phyloP scores from a whole-genome alignment of 2,888 invertebrate genomes.

The Eupithecia tripunctaria region DNA sequence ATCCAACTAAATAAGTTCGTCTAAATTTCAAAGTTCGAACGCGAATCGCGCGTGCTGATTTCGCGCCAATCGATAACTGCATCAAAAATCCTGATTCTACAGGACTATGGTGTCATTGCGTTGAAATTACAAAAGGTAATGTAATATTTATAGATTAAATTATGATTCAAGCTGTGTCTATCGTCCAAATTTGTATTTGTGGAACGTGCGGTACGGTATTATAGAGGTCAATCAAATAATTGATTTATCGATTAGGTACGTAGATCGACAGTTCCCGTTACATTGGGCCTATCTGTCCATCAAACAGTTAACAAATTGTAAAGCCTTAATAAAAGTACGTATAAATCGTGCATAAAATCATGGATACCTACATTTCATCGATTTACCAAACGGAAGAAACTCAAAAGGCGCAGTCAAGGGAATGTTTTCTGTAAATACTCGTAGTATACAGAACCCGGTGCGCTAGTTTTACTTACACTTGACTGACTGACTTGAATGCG shows the following conservation, averaged over 20 bases:
- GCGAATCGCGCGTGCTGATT: slow-evolving; percentile 60
- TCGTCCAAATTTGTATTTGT: slow-evolving; percentile 57
- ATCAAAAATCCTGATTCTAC: slow-evolving; percentile 41
- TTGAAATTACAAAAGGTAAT: slow-evolving; percentile 55
- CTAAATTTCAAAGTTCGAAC: slow-evolving; percentile 52
- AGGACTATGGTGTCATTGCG: slow-evolving; percentile 48
- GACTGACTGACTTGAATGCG: too few species aligned
- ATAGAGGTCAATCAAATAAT: slow-evolving; percentile 70
- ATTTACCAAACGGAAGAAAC: not conserved
- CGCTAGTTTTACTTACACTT: not conserved
- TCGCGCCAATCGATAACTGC: slow-evolving; percentile 56
- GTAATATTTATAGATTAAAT: slow-evolving; percentile 61
- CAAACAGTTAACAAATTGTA: not conserved
- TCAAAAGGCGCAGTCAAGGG: not conserved
- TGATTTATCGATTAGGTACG: slow-evolving; percentile 31
- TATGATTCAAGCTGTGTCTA: slow-evolving; percentile 65
- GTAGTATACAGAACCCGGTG: not conserved
- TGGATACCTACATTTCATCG: not conserved
- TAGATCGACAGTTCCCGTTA: slow-evolving; percentile 6
- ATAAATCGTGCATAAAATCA: not conserved
- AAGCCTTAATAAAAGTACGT: not conserved
- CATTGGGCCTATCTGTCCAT: not conserved
- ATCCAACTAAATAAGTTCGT: slow-evolving; percentile 22
- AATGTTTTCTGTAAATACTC: not conserved
- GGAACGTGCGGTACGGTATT: slow-evolving; percentile 31